Base-by-base conservation (phyloP, 1,140 invertebrate genomes). In the Cydia strobilella region DNA sequence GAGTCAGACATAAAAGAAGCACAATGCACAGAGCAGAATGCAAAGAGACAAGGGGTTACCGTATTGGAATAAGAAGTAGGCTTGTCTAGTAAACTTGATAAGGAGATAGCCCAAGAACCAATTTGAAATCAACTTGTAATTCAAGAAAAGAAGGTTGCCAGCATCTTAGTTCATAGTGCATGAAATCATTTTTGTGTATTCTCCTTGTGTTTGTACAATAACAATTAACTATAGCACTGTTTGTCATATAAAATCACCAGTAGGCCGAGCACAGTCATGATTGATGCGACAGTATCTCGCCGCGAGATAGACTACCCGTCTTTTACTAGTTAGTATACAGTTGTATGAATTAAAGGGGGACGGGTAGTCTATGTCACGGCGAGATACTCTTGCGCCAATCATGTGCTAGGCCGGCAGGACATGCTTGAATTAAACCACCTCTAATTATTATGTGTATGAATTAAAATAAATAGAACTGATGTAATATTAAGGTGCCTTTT, bases 401-500 rank as follows among this genome's bases (percentile, higher is more conserved):
- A n/a, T n/a, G n/a, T n/a, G n/a, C n/a, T n/a, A n/a, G n/a, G n/a
- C n/a, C n/a, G n/a, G n/a, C n/a, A 86, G 82, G 80, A 88, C 77
- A 85, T 78, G 82, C 84, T 80, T 81, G 75, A 59, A 81, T 81
- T 85, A 84, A 82, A 88, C 81, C 83, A 89, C 86, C 85, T 85
- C 77, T 83, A 87, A 82, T 76, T 79, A 73, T 86, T 79, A 73
- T 86, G 86, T 88, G 85, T 90, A 87, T 86, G 85, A 89, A 89
- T 80, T 81, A 85, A 84, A 90, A 88, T 86, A 84, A 79, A 78
- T 83, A 82, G 80, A 80, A 82, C 79, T 73, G 77, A 80, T 80
- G 75, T 77, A 77, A 80, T 74, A 76, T 77, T 76, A 69, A 5
- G 18, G 73, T 0, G 63, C 13, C 23, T 80, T 79, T 82, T 77